Conservation (phyloP, 2,113 vertebrate genomes). For the Marmota flaviventris region DNA sequence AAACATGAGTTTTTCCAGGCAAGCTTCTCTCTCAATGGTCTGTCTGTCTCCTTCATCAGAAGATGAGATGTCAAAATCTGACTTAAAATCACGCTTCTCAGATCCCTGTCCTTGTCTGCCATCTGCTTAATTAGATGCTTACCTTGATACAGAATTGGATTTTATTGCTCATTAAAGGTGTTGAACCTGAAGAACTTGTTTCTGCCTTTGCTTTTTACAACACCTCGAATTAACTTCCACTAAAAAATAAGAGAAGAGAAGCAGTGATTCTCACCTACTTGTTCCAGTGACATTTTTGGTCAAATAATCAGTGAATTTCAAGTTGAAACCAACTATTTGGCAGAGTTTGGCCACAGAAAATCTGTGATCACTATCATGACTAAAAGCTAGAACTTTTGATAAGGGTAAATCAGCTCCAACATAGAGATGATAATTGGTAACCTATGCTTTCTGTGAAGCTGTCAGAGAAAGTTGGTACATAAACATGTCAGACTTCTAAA, state of each 20-base stretch:
- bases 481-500: not conserved
- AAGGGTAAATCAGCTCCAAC: not conserved
- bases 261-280: constrained; percentile 24
- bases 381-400: not conserved
- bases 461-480: constrained; percentile 11
- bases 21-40: not conserved
- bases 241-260: constrained; percentile 36
- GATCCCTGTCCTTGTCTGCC: not conserved
- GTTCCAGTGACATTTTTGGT: not conserved
- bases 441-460: not conserved
- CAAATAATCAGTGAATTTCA: constrained; percentile 36
- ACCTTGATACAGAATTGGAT: not conserved
- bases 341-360: not conserved
- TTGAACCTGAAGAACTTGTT: not conserved
- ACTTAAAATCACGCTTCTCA: constrained; percentile 7
- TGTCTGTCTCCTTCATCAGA: not conserved
- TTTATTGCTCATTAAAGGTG: constrained; percentile 37
- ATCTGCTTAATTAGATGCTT: constrained; percentile 25
- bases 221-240: constrained; percentile 11
- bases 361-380: constrained; percentile 2
- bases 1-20: not conserved
- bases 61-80: not conserved
- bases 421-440: constrained; percentile 45
- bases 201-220: constrained; percentile 3
- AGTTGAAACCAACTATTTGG: not conserved